Percentiles rank a stretch among this genome's conserved stretches.
Evolutionary conservation across 2,797 vertebrate species (phyloP).

Genomic region (Betta splendens): DNA sequence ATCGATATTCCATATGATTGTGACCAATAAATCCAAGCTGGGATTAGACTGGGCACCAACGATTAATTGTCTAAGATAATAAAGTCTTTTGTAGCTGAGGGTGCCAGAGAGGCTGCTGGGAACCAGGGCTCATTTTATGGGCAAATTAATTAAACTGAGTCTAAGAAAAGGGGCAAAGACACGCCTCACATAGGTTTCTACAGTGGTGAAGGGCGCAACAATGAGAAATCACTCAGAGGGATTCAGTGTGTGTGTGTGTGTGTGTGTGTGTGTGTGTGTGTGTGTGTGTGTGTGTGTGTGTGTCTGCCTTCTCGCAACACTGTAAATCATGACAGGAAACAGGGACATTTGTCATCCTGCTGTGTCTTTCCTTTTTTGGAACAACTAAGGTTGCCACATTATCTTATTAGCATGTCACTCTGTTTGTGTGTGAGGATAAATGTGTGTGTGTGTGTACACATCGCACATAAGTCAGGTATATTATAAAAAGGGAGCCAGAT

Average conservation of each 20-base stretch:
- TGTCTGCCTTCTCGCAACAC: constrained; percentile 48
- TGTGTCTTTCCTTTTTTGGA: constrained; percentile 64
- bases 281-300: constrained; percentile 24
- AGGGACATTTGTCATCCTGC: constrained; percentile 61
- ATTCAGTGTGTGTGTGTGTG: constrained; percentile 17
- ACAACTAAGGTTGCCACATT: constrained; percentile 51
- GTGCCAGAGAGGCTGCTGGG: constrained; percentile 71
- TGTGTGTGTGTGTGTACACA: background rate
- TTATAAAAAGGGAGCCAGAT: constrained; percentile 4
- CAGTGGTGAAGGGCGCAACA: constrained; percentile 68
- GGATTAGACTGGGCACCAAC: constrained; percentile 75
- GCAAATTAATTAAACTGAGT: constrained; percentile 77
- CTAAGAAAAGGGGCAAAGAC: constrained; percentile 62
- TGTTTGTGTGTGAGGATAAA: constrained; percentile 1
- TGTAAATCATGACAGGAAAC: constrained; percentile 68
- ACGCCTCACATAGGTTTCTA: constrained; percentile 57
- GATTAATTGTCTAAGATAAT: constrained; percentile 82
- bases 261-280: no score
- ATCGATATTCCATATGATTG: constrained; percentile 75
- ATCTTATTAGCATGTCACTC: constrained; percentile 26
- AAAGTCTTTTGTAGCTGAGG: constrained; percentile 66
- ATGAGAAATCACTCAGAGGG: constrained; percentile 70
- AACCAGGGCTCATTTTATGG: constrained; percentile 73
- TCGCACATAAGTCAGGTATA: constrained; percentile 7
- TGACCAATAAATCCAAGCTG: constrained; percentile 69